Evolutionary conservation across 2,888 invertebrate species (phyloP), one percentile per base, ranked within the genome.

Genomic region (Caradrina clavipalpis): DNA sequence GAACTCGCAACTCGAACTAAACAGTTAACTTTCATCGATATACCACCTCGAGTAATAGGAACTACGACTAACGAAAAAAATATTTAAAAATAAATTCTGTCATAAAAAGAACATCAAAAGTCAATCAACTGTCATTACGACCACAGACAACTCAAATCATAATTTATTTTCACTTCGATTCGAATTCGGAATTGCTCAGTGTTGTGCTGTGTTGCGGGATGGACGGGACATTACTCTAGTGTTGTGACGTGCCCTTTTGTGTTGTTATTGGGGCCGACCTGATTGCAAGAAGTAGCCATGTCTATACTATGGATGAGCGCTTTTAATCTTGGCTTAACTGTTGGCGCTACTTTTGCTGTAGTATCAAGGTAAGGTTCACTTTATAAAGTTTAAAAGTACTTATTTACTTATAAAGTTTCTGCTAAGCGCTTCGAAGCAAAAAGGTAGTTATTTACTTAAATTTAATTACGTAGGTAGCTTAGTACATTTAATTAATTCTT

Each of bases 221-320:
- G 80, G 75, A 60, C 50, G 56, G 60, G 60, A 80, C 64, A 45
- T 11, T 65, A 75, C 57, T 51, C 39, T 72, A 76, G 74, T 73
- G 70, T 57, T 69, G 66, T 73, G 61, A 55, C 59, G 63, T 75
- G 63, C 53, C 11, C 4, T 51, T 45, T 58, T 49, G 66, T 78
- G 76, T 78, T 68, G 61, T 76, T 84, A 82, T 80, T 70, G 66
- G 78, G 70, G 75, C 65, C 63, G 71, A 73, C 47, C 39, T 74
- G 69, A 54, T 42, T 57, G 56, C 65, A 75, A 76, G 60, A 74
- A 76, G 79, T 84, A 89, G 91, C 82, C 86, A 97, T 97, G 97
- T 96, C 96, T 84, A 86, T 97, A 59, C 77, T 97, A 72, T 97
- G 97, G 97, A 97, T 97, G 96, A 96, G 97, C 78, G 93, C 96